Evolutionary conservation across 2,888 invertebrate genomes (phyloP).

Genomic region (Drosophila colorata): DNA sequence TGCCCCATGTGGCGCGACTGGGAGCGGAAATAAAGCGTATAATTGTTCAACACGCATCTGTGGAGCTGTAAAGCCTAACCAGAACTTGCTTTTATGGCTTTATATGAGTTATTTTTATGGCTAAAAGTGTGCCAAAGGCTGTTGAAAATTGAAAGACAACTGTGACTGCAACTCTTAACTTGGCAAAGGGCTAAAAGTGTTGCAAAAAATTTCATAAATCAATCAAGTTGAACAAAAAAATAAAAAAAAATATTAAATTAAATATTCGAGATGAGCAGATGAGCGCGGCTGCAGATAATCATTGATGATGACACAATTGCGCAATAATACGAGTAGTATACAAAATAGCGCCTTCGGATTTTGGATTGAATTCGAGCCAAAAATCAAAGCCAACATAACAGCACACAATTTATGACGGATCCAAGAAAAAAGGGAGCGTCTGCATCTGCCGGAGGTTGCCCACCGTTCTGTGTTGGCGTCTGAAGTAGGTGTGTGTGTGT

Average conservation of each 20-base stretch:
- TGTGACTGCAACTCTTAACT: slow-evolving; percentile 12
- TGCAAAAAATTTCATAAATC: slow-evolving; percentile 41
- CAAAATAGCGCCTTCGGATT: slow-evolving; percentile 3
- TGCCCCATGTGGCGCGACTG: slow-evolving; percentile 48
- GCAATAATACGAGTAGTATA: slow-evolving; percentile 18
- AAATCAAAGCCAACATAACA: slow-evolving; percentile 39
- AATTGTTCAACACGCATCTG: slow-evolving; percentile 61
- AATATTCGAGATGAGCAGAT: slow-evolving; percentile 6
- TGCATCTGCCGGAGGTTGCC: slow-evolving; percentile 30
- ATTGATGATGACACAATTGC: slow-evolving; percentile 49
- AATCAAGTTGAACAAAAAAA: slow-evolving; percentile 26
- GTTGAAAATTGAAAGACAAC: slow-evolving; percentile 6
- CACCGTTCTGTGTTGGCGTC: slow-evolving; percentile 50
- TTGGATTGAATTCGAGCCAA: slow-evolving; percentile 1
- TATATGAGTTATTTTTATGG: slow-evolving; percentile 37
- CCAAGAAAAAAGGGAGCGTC: slow-evolving; percentile 46
- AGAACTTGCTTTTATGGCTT: slow-evolving; percentile 30
- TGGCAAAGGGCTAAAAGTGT: slow-evolving; percentile 9
- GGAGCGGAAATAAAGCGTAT: slow-evolving; percentile 68
- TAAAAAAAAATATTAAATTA: slow-evolving; percentile 11
- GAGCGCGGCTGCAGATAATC: slow-evolving; percentile 22
- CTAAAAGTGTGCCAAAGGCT: slow-evolving; percentile 42
- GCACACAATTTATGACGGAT: slow-evolving; percentile 36
- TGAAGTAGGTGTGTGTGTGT: slow-evolving; percentile 26
- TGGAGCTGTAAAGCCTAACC: slow-evolving; percentile 26